Conservation (phyloP, 2,888 invertebrate species). For the Pemphredon lugubris region DNA sequence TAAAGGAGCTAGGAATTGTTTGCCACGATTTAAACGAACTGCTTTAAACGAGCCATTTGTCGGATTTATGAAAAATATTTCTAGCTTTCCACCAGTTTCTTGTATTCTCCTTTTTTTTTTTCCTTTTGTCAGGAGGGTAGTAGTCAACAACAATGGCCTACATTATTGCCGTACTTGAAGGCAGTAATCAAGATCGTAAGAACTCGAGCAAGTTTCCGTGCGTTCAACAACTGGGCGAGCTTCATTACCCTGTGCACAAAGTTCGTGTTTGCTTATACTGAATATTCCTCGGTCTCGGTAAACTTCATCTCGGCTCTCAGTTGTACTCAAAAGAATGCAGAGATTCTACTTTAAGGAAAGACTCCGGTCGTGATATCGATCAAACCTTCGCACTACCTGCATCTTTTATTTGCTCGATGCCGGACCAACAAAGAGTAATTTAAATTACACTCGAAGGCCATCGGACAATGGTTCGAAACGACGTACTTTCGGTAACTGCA, state of each 20-base stretch:
- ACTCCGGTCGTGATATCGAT: not conserved
- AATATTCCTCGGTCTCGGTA: slow-evolving; percentile 25
- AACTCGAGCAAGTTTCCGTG: slow-evolving; percentile 25
- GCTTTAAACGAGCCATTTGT: slow-evolving; percentile 1
- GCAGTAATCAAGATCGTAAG: slow-evolving; percentile 24
- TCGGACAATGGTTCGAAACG: too few species aligned
- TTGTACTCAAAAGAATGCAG: slow-evolving; percentile 5
- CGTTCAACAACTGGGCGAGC: slow-evolving; percentile 25
- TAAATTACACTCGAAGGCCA: too few species aligned
- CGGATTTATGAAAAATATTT: too few species aligned
- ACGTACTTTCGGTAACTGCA: too few species aligned
- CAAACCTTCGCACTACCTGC: too few species aligned
- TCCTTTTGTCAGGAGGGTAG: not conserved
- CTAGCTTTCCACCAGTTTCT: not conserved
- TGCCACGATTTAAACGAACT: not conserved
- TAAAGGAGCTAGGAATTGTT: too few species aligned
- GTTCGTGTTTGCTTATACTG: slow-evolving; percentile 43
- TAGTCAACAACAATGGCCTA: not conserved
- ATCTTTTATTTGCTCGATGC: too few species aligned
- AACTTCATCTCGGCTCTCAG: slow-evolving; percentile 29
- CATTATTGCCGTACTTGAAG: slow-evolving; percentile 9
- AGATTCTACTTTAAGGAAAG: not conserved
- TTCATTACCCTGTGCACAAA: slow-evolving; percentile 38
- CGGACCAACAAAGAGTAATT: too few species aligned
- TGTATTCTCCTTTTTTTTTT: too few species aligned